Conservation (phyloP, 2,797 vertebrate species). For the Mormyrops boulengeri region DNA sequence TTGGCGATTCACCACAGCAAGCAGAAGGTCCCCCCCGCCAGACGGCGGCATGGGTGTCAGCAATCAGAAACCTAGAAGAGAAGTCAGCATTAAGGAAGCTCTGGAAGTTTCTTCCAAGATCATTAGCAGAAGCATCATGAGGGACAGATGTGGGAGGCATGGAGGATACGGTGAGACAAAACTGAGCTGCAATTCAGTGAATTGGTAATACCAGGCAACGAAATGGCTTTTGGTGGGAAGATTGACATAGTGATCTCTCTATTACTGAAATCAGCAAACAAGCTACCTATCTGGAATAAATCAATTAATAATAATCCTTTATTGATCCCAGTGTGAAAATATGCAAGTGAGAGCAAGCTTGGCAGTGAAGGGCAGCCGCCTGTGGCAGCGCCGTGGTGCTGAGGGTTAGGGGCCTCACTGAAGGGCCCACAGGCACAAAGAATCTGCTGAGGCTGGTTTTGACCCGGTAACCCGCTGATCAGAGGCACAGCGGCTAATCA, state of each 20-base stretch:
- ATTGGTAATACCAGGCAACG: not conserved
- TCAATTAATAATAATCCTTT: not conserved
- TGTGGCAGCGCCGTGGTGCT: not conserved
- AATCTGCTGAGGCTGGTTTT: no score
- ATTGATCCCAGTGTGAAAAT: not conserved
- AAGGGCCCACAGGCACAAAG: no score
- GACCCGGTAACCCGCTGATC: no score
- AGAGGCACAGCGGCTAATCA: no score
- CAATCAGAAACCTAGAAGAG: not conserved
- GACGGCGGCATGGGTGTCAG: not conserved
- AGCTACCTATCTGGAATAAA: not conserved
- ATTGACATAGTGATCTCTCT: not conserved
- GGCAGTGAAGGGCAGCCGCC: not conserved
- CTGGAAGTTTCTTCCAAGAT: not conserved
- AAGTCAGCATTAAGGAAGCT: not conserved
- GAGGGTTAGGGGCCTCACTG: not conserved
- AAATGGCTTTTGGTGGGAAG: not conserved
- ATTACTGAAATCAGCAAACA: not conserved
- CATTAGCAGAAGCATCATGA: not conserved
- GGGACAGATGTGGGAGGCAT: not conserved
- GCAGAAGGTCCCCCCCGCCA: not conserved
- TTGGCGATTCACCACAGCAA: not conserved
- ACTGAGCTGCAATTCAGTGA: not conserved
- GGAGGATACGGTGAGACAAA: not conserved
- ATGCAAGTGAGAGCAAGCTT: not conserved